A percentile compares a stretch with the other conserved stretches of the same genome.
Conservation (phyloP, 1,140 invertebrate species). For the Pseudomyrmex concolor region DNA sequence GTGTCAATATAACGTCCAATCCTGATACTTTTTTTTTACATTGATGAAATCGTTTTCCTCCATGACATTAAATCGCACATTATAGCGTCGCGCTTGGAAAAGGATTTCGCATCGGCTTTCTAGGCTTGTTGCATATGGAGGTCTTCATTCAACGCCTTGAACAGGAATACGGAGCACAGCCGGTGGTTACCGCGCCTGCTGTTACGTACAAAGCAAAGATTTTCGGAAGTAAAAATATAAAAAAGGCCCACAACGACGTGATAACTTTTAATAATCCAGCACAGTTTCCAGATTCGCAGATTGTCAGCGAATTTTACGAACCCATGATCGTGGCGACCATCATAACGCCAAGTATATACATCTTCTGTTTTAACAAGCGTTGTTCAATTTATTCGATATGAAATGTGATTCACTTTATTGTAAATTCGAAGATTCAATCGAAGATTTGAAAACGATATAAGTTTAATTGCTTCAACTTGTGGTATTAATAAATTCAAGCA, state of each 20-base stretch:
- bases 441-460: conserved; percentile 8
- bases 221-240: conserved; percentile 87
- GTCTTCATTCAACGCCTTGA: conserved; percentile 97
- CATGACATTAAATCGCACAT: neutral
- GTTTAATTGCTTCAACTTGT: conserved; percentile 17
- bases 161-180: conserved; percentile 95
- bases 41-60: neutral
- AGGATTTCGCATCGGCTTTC: conserved; percentile 97
- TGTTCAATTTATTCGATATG: neutral
- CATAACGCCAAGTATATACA: conserved; percentile 90
- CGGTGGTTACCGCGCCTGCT: conserved; percentile 96
- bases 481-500: conserved; percentile 17
- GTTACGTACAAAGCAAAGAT: conserved; percentile 97
- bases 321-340: conserved; percentile 96
- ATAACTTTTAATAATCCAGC: conserved; percentile 94
- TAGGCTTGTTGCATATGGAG: conserved; percentile 98
- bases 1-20: neutral
- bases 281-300: conserved; percentile 89
- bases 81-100: conserved; percentile 95
- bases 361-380: conserved; percentile 32
- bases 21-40: too few relatives aligned
- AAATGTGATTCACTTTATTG: neutral
- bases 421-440: conserved; percentile 8
- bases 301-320: conserved; percentile 92
- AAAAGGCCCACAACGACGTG: conserved; percentile 88